phyloP scores from a whole-genome alignment of 2,797 vertebrate genomes.

The Cyclopterus lumpus region DNA sequence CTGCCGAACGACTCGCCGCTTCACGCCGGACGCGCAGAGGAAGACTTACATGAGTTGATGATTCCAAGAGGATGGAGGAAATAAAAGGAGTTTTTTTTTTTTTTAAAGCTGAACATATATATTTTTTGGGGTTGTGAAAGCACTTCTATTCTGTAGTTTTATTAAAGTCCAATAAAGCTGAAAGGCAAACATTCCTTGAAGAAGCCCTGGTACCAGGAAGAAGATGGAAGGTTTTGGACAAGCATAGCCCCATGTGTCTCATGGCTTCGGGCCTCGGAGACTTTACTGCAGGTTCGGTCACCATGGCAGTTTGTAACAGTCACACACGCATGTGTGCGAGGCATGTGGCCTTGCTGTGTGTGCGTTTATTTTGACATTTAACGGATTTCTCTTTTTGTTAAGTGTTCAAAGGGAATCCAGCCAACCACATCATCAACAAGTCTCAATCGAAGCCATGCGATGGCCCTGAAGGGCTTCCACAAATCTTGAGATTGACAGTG shows the following conservation, averaged over 20 bases:
- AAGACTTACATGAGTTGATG: neutral
- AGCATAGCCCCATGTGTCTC: conserved; percentile 62
- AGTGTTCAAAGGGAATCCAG: neutral
- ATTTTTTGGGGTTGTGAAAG: neutral
- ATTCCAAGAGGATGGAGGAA: neutral
- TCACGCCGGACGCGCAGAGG: neutral
- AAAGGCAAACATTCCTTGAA: conserved; percentile 11
- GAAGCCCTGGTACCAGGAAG: conserved; percentile 39
- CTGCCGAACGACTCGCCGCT: neutral
- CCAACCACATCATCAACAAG: neutral
- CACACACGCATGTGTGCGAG: neutral
- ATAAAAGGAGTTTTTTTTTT: no score
- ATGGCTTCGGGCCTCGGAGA: neutral
- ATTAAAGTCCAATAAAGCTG: conserved; percentile 8
- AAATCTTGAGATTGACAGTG: neutral
- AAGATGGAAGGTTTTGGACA: conserved; percentile 32
- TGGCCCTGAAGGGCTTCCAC: neutral
- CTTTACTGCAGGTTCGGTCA: conserved; percentile 18
- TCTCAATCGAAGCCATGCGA: neutral
- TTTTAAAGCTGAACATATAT: no score
- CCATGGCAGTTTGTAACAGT: conserved; percentile 1
- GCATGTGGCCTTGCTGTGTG: neutral
- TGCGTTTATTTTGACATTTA: neutral
- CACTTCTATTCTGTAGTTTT: conserved; percentile 4
- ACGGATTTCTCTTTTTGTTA: neutral